phyloP scores from a whole-genome alignment of 2,888 invertebrate species.

The Diplazon laetatorius region DNA sequence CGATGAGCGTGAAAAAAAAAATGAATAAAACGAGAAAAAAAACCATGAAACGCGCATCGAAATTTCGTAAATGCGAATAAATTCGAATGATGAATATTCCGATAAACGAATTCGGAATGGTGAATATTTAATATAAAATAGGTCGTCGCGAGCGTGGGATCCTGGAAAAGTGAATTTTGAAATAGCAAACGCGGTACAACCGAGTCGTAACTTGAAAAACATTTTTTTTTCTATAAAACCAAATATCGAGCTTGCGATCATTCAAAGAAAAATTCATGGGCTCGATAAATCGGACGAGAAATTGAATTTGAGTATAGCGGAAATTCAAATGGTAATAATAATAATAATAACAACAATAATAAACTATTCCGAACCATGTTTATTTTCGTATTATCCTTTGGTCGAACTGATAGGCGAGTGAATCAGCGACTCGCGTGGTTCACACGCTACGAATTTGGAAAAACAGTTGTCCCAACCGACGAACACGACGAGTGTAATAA shows the following conservation, averaged over 20 bases:
- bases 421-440: conserved; percentile 11
- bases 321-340: no score
- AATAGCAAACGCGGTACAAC: not conserved
- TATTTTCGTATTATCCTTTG: no score
- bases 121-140: conserved; percentile 26
- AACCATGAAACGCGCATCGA: not conserved
- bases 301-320: no score
- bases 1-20: not conserved
- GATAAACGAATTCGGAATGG: conserved; percentile 26
- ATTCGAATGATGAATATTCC: conserved; percentile 30
- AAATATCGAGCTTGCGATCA: not conserved
- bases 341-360: no score
- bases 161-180: conserved; percentile 17
- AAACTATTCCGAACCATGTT: no score
- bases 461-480: conserved; percentile 23
- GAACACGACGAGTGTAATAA: not conserved
- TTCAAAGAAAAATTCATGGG: not conserved
- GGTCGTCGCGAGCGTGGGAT: not conserved
- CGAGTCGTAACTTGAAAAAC: not conserved
- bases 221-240: no score
- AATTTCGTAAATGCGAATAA: conserved; percentile 21
- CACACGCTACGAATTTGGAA: conserved; percentile 51
- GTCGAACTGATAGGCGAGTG: not conserved
- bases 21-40: no score
- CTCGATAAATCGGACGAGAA: no score